Evolutionary conservation across 2,797 vertebrate species (phyloP), one percentile per base, ranked within the genome.

Genomic region (Perodicticus potto): DNA sequence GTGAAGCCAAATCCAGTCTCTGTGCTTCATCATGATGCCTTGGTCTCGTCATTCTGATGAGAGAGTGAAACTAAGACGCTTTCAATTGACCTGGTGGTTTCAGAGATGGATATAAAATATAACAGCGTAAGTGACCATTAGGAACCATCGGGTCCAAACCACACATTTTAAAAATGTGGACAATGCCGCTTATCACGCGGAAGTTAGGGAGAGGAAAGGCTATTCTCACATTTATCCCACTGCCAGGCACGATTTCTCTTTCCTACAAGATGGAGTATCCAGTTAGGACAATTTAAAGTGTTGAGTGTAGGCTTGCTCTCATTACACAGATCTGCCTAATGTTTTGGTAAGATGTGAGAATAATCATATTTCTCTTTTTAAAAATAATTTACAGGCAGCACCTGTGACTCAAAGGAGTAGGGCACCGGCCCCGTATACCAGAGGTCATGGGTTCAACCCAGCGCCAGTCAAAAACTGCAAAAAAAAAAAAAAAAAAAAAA

Each of bases 11-110:
- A 95, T 67, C 67, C 9, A 0, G 40, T 34, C 81, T 93, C 55
- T 88, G 73, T 86, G 61, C 72, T 84, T 78, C 27, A 59, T 10
- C 4, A 0, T 63, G 55, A n/a, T 61, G 16, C 22, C 83, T 89
- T 83, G n/a, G 34, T 59, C 57, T 72, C 78, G 85, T 82, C 32
- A 72, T 87, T 73, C 61, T 73, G 43, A 91, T 23, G 27, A 95
- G 53, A 94, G 55, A 76, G 69, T 77, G 40, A 83, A 91, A 86
- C n/a, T 34, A 81, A 85, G 91, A 43, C 63, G 92, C 91, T 87
- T 65, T 10, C 57, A 88, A 65, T 70, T 55, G 53, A 87, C 14
- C 40, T 16, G 69, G 70, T 89, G 57, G 57, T 87, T 87, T 74
- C 10, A 17, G 37, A 95, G 81, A 65, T 34, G 16, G 86, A 37